Conservation (phyloP, 2,888 invertebrate species). For the Rhingia campestris region DNA sequence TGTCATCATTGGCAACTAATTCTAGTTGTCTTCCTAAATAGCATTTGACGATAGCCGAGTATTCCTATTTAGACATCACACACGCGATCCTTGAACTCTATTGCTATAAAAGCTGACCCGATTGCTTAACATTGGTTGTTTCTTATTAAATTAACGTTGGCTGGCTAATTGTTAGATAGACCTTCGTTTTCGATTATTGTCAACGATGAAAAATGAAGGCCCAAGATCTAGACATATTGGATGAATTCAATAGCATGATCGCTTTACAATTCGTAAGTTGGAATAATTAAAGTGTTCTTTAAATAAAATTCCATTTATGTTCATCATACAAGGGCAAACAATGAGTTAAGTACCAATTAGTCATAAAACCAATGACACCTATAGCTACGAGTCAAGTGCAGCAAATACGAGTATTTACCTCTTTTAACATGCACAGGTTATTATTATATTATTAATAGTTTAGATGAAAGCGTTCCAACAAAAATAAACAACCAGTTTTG, state of each 20-base stretch:
- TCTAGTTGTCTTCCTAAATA: background rate
- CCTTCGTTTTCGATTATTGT: constrained; percentile 18
- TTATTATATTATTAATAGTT: background rate
- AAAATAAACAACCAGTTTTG: constrained; percentile 12
- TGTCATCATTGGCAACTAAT: no score
- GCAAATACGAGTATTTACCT: constrained; percentile 4
- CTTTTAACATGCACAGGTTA: background rate
- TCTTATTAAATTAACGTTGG: constrained; percentile 22
- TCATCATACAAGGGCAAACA: constrained; percentile 1
- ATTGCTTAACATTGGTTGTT: constrained; percentile 16
- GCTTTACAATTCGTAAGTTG: background rate
- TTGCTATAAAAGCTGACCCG: constrained; percentile 15
- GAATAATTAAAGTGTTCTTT: constrained; percentile 4
- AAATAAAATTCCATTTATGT: constrained; percentile 4
- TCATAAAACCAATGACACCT: constrained; percentile 1
- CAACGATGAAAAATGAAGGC: background rate
- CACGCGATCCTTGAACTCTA: constrained; percentile 40
- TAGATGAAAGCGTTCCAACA: background rate
- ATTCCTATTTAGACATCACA: background rate
- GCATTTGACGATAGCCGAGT: no score
- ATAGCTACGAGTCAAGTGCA: constrained; percentile 11
- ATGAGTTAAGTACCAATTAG: background rate
- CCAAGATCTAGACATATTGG: background rate
- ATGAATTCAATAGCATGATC: background rate
- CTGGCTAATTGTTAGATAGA: constrained; percentile 21